These are phyloP conservation scores for Chymomyza amoena DNA, from an alignment of 2,888 invertebrate species.

Conservation along the genomic window DNA sequence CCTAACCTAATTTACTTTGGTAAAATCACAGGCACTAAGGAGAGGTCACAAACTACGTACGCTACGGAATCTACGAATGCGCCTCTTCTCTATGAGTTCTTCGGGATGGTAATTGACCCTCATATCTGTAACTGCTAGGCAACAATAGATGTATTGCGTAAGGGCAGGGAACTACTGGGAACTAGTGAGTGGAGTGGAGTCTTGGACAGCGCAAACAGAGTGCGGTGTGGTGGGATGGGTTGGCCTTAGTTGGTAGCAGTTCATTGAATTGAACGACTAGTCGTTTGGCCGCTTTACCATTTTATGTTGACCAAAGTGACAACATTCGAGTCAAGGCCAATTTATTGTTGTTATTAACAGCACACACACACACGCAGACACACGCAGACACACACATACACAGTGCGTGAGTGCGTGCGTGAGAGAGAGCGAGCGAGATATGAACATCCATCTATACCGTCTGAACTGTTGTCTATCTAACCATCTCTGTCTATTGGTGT, in stretches of 20 bases:
- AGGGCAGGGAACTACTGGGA: not conserved
- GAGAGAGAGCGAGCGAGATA: too few species aligned
- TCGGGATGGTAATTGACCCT: too few species aligned
- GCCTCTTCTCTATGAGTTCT: too few species aligned
- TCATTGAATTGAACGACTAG: not conserved
- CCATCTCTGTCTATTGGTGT: constrained; percentile 19
- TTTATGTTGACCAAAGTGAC: constrained; percentile 26
- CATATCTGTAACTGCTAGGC: too few species aligned
- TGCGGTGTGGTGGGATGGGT: not conserved
- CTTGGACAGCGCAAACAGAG: too few species aligned
- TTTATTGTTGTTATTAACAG: not conserved
- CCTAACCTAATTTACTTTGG: too few species aligned
- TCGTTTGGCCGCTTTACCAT: constrained; percentile 9
- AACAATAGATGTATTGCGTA: not conserved
- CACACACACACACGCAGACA: not conserved
- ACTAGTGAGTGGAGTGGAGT: too few species aligned
- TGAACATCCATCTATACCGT: not conserved
- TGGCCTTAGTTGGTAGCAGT: not conserved
- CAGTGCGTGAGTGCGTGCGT: not conserved
- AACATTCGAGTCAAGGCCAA: constrained; percentile 59
- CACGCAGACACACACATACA: not conserved
- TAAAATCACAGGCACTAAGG: too few species aligned
- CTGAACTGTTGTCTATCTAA: constrained; percentile 20
- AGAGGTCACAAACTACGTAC: too few species aligned
- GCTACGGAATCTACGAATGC: too few species aligned